Percentiles rank a stretch among this genome's conserved stretches.
These are phyloP conservation scores for Malurus cyaneus DNA, from an alignment of 2,113 vertebrate genomes.

Conservation along the genomic window DNA sequence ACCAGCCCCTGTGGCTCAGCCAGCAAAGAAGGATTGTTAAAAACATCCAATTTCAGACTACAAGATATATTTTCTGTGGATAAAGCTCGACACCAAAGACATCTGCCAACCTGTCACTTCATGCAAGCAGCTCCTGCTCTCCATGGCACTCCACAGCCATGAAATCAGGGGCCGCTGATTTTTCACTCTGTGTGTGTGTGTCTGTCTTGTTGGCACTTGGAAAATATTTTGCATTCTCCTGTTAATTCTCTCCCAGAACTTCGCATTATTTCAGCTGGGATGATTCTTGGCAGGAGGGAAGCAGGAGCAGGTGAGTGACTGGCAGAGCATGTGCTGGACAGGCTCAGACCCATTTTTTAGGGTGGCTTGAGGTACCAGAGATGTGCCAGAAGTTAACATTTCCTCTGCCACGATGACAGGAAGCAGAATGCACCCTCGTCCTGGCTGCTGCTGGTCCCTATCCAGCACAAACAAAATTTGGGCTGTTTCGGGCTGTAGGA, in stretches of 20 bases:
- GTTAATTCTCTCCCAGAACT: not conserved
- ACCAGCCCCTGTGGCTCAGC: not conserved
- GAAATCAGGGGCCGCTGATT: not conserved
- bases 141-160: not conserved
- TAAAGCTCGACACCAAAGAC: not conserved
- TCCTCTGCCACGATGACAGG: fast-evolving
- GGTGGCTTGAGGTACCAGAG: not conserved
- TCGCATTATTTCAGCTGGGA: not conserved
- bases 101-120: not conserved
- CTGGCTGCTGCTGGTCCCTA: not conserved
- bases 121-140: not conserved
- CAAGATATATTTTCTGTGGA: not conserved
- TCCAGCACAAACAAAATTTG: not conserved
- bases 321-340: not conserved
- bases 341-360: not conserved
- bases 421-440: not conserved
- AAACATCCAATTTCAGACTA: not conserved
- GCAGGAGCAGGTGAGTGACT: not conserved
- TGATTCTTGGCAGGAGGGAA: not conserved
- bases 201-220: not conserved
- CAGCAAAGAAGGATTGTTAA: not conserved
- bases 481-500: not conserved
- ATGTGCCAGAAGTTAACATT: not conserved
- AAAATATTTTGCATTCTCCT: not conserved
- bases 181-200: not conserved